Evolutionary conservation across 1,140 invertebrate species (phyloP).

Genomic region (Globodera rostochiensis): DNA sequence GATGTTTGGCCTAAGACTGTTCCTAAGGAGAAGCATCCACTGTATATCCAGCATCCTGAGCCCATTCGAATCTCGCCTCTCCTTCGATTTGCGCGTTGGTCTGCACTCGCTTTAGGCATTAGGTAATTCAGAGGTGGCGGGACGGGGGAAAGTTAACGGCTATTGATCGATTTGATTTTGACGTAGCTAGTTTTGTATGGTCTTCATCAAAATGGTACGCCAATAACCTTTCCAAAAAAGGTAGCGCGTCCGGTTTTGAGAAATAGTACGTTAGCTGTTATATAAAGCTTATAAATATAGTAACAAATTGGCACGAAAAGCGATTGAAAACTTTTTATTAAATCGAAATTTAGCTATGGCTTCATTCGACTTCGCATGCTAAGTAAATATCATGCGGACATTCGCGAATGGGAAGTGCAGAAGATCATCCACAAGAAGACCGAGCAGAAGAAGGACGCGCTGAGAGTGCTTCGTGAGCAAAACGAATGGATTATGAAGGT

Average conservation of each 20-base stretch:
- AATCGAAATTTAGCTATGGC: constrained; percentile 22
- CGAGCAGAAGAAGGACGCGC: not conserved
- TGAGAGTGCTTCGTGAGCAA: not conserved
- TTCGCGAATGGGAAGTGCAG: constrained; percentile 31
- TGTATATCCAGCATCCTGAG: constrained; percentile 20
- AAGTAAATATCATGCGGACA: constrained; percentile 11
- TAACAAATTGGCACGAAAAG: too few relatives aligned
- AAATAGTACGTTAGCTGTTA: too few relatives aligned
- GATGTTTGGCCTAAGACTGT: not conserved
- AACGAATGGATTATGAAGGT: constrained; percentile 28
- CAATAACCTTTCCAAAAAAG: too few relatives aligned
- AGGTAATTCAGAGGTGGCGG: not conserved
- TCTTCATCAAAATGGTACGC: too few relatives aligned
- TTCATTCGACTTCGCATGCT: constrained; percentile 14
- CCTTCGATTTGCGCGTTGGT: constrained; percentile 30
- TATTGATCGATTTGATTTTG: too few relatives aligned
- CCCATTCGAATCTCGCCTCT: constrained; percentile 29
- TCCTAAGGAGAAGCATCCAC: constrained; percentile 19
- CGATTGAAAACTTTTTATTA: too few relatives aligned
- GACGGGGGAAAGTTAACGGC: too few relatives aligned
- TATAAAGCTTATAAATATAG: too few relatives aligned
- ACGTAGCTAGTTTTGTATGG: too few relatives aligned
- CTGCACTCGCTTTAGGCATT: constrained; percentile 27
- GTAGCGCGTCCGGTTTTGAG: too few relatives aligned
- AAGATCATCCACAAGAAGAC: constrained; percentile 29